These are phyloP conservation scores for Zoanthus sansibaricus DNA, from an alignment of 92 coral and sea anemone species.

Conservation along the genomic window DNA sequence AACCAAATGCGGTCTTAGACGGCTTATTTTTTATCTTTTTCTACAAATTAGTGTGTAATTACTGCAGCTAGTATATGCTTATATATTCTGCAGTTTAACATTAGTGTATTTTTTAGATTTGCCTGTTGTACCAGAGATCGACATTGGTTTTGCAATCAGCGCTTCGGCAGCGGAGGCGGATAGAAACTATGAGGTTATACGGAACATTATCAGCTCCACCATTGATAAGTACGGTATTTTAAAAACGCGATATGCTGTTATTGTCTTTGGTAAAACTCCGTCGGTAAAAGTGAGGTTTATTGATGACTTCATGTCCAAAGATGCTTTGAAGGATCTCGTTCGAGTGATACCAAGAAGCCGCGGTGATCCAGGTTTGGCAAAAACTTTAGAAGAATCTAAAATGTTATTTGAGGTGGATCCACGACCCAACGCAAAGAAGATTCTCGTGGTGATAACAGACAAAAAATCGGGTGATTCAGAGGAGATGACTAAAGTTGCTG, in stretches of 20 bases:
- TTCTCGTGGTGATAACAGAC: slow-evolving; percentile 57
- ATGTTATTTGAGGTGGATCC: slow-evolving; percentile 61
- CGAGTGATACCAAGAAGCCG: slow-evolving; percentile 51
- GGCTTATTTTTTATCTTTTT: too few species aligned
- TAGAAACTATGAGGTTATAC: slow-evolving; percentile 71
- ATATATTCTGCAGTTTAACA: neutral
- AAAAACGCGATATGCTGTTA: slow-evolving; percentile 70
- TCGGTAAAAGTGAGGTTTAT: slow-evolving; percentile 65
- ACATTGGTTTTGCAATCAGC: slow-evolving; percentile 79
- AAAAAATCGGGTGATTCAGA: slow-evolving; percentile 37
- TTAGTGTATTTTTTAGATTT: slow-evolving; percentile 6
- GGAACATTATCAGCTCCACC: slow-evolving; percentile 65
- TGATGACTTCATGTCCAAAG: slow-evolving; percentile 25
- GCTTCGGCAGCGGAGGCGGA: slow-evolving; percentile 80
- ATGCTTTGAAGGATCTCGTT: slow-evolving; percentile 41
- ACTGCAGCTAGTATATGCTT: too few species aligned
- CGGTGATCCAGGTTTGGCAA: slow-evolving; percentile 30
- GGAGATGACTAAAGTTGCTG: slow-evolving; percentile 30
- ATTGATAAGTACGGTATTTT: slow-evolving; percentile 74
- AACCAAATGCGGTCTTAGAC: too few species aligned
- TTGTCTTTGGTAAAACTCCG: slow-evolving; percentile 70
- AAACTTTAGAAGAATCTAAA: slow-evolving; percentile 57
- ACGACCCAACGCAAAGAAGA: slow-evolving; percentile 63
- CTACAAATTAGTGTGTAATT: too few species aligned
- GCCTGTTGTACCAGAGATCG: slow-evolving; percentile 50